Conservation (phyloP, 2,888 invertebrate species). For the Dryomyza anilis region DNA sequence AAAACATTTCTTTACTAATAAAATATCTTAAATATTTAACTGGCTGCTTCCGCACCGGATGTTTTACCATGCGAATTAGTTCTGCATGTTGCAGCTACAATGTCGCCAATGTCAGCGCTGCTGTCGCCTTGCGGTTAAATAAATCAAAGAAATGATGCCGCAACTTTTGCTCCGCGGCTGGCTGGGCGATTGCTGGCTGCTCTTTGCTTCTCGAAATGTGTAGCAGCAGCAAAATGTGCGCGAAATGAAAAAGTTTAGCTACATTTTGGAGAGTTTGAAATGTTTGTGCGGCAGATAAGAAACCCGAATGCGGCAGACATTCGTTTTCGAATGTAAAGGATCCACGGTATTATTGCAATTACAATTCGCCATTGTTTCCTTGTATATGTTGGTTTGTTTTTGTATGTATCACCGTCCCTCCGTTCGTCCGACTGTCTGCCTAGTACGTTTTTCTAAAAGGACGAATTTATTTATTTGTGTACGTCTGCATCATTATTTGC, state of each 20-base stretch:
- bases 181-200: neutral
- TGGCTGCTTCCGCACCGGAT: neutral
- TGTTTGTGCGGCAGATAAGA: slow-evolving; percentile 24
- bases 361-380: slow-evolving; percentile 19
- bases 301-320: slow-evolving; percentile 11
- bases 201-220: neutral
- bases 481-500: slow-evolving; percentile 30
- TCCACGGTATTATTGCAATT: slow-evolving; percentile 23
- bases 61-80: slow-evolving; percentile 10
- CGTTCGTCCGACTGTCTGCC: neutral
- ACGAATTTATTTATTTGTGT: slow-evolving; percentile 23
- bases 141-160: slow-evolving; percentile 19
- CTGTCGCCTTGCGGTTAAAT: slow-evolving; percentile 17
- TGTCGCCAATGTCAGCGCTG: slow-evolving; percentile 20
- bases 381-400: too few relatives aligned
- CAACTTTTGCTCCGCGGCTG: neutral
- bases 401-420: too few relatives aligned
- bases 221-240: slow-evolving; percentile 2
- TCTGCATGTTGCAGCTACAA: slow-evolving; percentile 14
- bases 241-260: too few relatives aligned
- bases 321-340: slow-evolving; percentile 10
- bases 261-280: too few relatives aligned
- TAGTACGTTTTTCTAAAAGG: neutral
- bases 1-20: too few relatives aligned
- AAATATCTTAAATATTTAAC: too few relatives aligned